Percentiles rank a stretch among this genome's conserved stretches.
These are phyloP conservation scores for Peromyscus leucopus DNA, from an alignment of 2,113 vertebrate species.

Conservation along the genomic window DNA sequence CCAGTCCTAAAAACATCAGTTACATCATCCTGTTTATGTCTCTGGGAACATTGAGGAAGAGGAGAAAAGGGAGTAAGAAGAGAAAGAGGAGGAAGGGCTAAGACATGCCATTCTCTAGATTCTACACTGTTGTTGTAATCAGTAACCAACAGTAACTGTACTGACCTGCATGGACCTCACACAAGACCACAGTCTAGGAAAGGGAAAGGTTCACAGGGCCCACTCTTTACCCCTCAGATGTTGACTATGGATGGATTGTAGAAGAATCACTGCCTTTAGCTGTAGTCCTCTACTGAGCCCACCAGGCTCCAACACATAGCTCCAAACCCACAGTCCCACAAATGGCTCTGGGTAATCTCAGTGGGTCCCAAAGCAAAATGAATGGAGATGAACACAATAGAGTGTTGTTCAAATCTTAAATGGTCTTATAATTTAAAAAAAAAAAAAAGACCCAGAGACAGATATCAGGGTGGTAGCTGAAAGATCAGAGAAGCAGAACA, in stretches of 20 bases:
- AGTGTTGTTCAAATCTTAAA: too few relatives aligned
- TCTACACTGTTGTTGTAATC: background rate
- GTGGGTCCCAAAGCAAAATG: background rate
- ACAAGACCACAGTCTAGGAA: background rate
- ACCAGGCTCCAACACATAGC: background rate
- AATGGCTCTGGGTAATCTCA: background rate
- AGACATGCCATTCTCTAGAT: background rate
- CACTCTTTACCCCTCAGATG: background rate
- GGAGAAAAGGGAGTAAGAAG: background rate
- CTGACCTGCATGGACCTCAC: background rate
- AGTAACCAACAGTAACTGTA: background rate
- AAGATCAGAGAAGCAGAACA: too few relatives aligned
- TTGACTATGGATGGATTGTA: background rate
- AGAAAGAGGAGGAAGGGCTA: background rate
- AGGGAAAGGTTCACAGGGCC: background rate
- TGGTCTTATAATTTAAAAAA: too few relatives aligned
- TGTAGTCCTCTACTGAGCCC: background rate
- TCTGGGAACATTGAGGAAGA: background rate
- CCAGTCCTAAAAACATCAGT: background rate
- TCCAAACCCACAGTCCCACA: background rate
- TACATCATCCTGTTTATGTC: background rate
- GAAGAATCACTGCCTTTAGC: background rate
- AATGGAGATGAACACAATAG: background rate
- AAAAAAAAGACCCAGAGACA: too few relatives aligned
- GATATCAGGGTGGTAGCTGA: too few relatives aligned